These are phyloP conservation scores for Epistrophella euchroma DNA, from an alignment of 2,888 invertebrate species.

Conservation along the genomic window DNA sequence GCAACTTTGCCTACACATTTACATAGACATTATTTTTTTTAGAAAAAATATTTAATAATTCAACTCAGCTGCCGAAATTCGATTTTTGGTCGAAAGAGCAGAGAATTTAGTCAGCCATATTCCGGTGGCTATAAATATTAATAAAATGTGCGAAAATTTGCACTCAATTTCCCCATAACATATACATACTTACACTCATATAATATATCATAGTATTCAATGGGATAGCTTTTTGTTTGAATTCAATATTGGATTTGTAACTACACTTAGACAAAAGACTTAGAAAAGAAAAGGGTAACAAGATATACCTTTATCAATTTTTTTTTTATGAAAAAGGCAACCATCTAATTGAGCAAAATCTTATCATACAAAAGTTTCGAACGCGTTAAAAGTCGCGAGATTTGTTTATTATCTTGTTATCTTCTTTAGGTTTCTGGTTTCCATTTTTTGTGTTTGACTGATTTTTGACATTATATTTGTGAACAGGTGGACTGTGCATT, in stretches of 20 bases:
- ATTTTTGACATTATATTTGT: too few relatives aligned
- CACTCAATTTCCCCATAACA: conserved; percentile 63
- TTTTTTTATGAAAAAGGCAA: neutral
- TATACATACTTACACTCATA: neutral
- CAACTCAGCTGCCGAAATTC: conserved; percentile 70
- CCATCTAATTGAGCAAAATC: too few relatives aligned
- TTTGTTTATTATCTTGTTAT: too few relatives aligned
- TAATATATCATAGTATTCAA: conserved; percentile 15
- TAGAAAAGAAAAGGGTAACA: too few relatives aligned
- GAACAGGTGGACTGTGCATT: too few relatives aligned
- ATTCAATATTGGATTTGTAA: neutral
- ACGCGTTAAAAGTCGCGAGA: too few relatives aligned
- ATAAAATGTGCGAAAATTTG: conserved; percentile 75
- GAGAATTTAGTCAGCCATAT: conserved; percentile 30
- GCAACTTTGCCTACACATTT: conserved; percentile 35
- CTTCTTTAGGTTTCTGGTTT: too few relatives aligned
- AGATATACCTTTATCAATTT: too few relatives aligned
- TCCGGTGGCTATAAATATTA: conserved; percentile 67
- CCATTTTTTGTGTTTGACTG: too few relatives aligned
- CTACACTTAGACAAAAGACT: neutral
- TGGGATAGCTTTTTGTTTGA: neutral
- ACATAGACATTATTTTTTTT: neutral
- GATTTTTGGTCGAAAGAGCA: conserved; percentile 44
- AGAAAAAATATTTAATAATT: conserved; percentile 66
- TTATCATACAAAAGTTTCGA: too few relatives aligned